Conservation (phyloP, 2,113 vertebrate species). For the Pongo pygmaeus region DNA sequence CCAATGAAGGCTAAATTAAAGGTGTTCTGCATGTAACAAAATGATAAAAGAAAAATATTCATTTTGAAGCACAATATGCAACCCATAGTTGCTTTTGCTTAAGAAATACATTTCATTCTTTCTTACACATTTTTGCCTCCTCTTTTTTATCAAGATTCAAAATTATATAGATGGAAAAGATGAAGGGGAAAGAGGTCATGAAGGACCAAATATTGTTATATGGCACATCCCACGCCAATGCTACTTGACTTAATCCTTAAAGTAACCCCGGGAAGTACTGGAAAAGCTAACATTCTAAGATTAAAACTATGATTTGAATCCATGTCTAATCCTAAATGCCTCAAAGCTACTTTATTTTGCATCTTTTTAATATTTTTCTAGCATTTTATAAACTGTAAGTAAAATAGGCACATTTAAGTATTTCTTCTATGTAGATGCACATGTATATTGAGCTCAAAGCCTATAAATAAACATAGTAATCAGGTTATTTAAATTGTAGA, state of each 20-base stretch:
- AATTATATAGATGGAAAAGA: neutral
- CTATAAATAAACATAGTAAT: constrained; percentile 8
- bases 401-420: neutral
- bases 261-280: neutral
- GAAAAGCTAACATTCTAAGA: neutral
- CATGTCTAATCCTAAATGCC: neutral
- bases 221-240: neutral
- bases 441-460: neutral
- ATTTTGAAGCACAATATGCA: neutral
- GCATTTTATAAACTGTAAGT: neutral
- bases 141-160: neutral
- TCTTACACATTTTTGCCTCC: neutral
- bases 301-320: neutral
- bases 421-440: neutral
- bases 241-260: neutral
- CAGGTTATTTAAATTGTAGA: neutral
- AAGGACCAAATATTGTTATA: neutral
- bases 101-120: neutral
- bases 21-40: neutral
- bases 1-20: neutral
- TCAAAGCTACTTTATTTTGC: neutral
- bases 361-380: neutral
- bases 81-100: neutral
- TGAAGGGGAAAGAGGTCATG: neutral
- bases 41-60: neutral